phyloP scores from a whole-genome alignment of 2,888 invertebrate species.

The Prosapia bicincta region DNA sequence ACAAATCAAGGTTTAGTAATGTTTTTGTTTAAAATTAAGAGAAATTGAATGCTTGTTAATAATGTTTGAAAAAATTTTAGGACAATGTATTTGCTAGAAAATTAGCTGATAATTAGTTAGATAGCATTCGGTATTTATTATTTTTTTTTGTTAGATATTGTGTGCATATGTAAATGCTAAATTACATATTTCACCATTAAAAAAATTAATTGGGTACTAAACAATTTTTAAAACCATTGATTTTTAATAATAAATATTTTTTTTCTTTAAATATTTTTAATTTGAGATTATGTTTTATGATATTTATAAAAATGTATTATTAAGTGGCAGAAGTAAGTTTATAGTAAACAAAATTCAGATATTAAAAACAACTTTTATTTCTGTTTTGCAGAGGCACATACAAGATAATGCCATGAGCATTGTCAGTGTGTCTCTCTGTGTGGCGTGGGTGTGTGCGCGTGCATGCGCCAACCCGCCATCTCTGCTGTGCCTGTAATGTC shows the following conservation, averaged over 20 bases:
- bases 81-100: no score
- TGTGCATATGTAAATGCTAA: no score
- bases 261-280: background rate
- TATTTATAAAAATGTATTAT: background rate
- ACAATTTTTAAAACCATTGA: background rate
- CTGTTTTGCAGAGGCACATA: conserved; percentile 38
- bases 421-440: conserved; percentile 25
- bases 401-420: conserved; percentile 35
- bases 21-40: no score
- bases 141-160: no score
- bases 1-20: no score
- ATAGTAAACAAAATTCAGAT: conserved; percentile 4
- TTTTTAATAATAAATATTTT: background rate
- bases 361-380: conserved; percentile 30
- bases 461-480: conserved; percentile 4
- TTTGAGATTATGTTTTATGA: background rate
- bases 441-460: conserved; percentile 18
- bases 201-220: background rate
- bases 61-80: no score
- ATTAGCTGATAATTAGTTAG: no score
- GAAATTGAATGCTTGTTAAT: no score
- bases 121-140: no score
- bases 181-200: no score
- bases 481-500: conserved; percentile 13
- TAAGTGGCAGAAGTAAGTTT: background rate